These are phyloP conservation scores for Clavelina lepadiformis DNA, from an alignment of 23 tunicate genomes.

Conservation along the genomic window DNA sequence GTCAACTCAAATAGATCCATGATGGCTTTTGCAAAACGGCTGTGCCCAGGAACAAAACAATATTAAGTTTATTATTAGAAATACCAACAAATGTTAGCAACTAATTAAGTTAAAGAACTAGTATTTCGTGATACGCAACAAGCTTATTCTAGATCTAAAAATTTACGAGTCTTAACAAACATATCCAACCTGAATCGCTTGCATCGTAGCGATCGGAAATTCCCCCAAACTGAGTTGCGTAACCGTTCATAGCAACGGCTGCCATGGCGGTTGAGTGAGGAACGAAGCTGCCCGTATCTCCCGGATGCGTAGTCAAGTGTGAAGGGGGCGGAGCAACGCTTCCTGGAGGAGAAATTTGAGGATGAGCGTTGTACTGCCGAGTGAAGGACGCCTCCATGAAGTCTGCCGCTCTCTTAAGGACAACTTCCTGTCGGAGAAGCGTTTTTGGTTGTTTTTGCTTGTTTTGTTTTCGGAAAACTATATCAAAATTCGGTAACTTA, in stretches of 20 bases:
- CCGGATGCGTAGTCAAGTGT: conserved; percentile 26
- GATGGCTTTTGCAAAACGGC: too few relatives aligned
- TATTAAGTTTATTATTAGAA: too few relatives aligned
- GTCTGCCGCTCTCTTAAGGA: conserved; percentile 85
- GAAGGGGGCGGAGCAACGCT: conserved; percentile 46
- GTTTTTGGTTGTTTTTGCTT: background rate
- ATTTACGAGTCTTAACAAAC: too few relatives aligned
- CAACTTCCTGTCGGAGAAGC: conserved; percentile 62
- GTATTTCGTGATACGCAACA: background rate
- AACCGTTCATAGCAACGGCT: conserved; percentile 51
- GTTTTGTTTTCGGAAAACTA: background rate
- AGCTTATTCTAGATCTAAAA: background rate
- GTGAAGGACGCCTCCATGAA: conserved; percentile 54
- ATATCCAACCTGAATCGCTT: conserved; percentile 83
- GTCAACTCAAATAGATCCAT: too few relatives aligned
- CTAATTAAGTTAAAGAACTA: background rate
- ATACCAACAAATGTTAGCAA: too few relatives aligned
- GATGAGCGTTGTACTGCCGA: conserved; percentile 45
- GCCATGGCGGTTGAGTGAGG: conserved; percentile 35
- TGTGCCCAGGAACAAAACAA: too few relatives aligned
- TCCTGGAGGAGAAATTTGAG: conserved; percentile 31
- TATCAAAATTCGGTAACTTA: conserved; percentile 12
- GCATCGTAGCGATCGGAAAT: conserved; percentile 42
- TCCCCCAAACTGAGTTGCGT: conserved; percentile 37
- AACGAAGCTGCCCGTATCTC: conserved; percentile 21